phyloP scores from a whole-genome alignment of 2,888 invertebrate genomes.

The Limnephilus lunatus region DNA sequence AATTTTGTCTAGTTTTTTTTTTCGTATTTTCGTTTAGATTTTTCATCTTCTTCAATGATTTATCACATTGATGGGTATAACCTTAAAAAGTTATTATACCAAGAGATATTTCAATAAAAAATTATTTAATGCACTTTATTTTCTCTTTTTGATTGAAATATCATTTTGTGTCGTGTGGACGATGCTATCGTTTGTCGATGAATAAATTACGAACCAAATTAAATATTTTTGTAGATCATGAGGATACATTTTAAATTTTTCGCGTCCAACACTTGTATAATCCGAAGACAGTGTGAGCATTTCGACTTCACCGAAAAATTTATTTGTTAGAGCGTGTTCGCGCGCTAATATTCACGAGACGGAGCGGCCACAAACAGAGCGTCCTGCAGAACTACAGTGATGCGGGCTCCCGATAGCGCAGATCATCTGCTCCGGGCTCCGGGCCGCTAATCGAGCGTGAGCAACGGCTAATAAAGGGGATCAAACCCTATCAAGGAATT shows the following conservation, averaged over 20 bases:
- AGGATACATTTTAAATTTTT: neutral
- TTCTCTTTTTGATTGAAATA: too few species aligned
- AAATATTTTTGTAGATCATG: neutral
- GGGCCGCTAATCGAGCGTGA: conserved; percentile 38
- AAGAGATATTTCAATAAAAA: too few species aligned
- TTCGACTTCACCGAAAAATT: conserved; percentile 55
- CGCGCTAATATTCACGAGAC: conserved; percentile 28
- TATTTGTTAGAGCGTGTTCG: conserved; percentile 58
- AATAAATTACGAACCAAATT: neutral
- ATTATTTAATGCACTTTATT: too few species aligned
- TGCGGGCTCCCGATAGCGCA: conserved; percentile 6
- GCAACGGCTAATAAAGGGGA: conserved; percentile 16
- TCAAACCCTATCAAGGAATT: conserved; percentile 11
- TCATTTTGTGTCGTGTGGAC: too few species aligned
- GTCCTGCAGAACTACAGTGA: neutral
- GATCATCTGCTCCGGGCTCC: conserved; percentile 23
- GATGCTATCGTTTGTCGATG: too few species aligned
- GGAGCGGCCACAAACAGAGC: conserved; percentile 30
- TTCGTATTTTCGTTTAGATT: too few species aligned
- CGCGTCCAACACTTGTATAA: neutral
- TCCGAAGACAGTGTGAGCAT: neutral
- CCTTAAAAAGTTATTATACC: too few species aligned
- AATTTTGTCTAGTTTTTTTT: too few species aligned
- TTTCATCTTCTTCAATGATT: too few species aligned
- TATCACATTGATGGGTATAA: too few species aligned